A percentile compares a stretch with the other conserved stretches of the same genome.
Conservation (phyloP, 2,888 invertebrate genomes). For the Hymenopus coronatus region DNA sequence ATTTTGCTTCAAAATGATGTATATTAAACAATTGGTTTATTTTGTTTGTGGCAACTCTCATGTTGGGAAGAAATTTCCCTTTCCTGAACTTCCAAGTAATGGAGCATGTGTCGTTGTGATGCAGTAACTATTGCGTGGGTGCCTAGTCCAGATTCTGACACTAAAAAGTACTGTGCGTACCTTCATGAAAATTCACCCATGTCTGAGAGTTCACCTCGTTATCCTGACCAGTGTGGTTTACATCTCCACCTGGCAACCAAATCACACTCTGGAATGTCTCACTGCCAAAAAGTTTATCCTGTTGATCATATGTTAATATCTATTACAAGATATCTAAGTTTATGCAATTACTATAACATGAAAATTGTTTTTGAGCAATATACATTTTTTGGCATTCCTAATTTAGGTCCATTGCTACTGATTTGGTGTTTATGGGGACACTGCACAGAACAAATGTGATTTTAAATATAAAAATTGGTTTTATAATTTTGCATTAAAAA, state of each 20-base stretch:
- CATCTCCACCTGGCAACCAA: slow-evolving; percentile 43
- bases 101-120: slow-evolving; percentile 51
- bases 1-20: not conserved
- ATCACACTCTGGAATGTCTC: slow-evolving; percentile 45
- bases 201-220: slow-evolving; percentile 37
- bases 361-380: too few relatives aligned
- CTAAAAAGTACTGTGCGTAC: slow-evolving; percentile 46
- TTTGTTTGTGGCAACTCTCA: slow-evolving; percentile 49
- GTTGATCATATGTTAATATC: slow-evolving; percentile 32
- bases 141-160: slow-evolving; percentile 50
- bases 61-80: slow-evolving; percentile 45
- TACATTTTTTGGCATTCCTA: too few relatives aligned
- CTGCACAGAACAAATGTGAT: too few relatives aligned
- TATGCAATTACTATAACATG: too few relatives aligned
- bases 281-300: slow-evolving; percentile 43
- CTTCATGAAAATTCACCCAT: slow-evolving; percentile 45
- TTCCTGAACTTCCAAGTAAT: slow-evolving; percentile 55
- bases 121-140: slow-evolving; percentile 59
- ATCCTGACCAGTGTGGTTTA: slow-evolving; percentile 50
- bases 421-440: not conserved
- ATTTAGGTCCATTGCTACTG: not conserved
- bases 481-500: too few relatives aligned
- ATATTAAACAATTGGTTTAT: not conserved
- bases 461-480: too few relatives aligned
- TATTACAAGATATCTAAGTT: too few relatives aligned